phyloP scores from a whole-genome alignment of 2,888 invertebrate species.

The Lasioglossum lativentre region DNA sequence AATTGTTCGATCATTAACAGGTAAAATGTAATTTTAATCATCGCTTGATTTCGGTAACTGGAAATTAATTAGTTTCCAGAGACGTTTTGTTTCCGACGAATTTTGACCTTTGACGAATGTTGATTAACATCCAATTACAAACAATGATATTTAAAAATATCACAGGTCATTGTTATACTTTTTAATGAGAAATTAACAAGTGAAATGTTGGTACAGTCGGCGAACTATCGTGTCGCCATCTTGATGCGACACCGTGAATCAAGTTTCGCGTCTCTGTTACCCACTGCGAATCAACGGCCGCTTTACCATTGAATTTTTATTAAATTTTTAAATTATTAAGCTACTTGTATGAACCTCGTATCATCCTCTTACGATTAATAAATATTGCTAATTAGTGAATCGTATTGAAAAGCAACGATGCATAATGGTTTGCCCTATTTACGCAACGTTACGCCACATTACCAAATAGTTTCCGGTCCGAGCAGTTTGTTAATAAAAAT shows the following conservation, averaged over 20 bases:
- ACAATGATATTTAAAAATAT: not conserved
- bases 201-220: slow-evolving; percentile 29
- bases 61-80: not conserved
- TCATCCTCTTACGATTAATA: not conserved
- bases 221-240: slow-evolving; percentile 34
- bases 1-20: not conserved
- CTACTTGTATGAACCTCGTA: not conserved
- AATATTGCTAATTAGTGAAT: not conserved
- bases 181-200: slow-evolving; percentile 32
- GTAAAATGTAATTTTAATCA: not conserved
- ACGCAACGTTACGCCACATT: not conserved
- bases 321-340: not conserved
- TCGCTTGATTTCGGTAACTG: not conserved
- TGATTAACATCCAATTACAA: not conserved
- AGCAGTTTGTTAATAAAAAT: not conserved
- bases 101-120: not conserved
- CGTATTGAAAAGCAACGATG: not conserved
- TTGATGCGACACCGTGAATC: not conserved
- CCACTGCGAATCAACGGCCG: slow-evolving; percentile 21
- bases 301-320: not conserved
- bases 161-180: not conserved
- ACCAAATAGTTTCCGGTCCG: not conserved
- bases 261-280: slow-evolving; percentile 2
- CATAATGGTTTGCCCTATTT: not conserved
- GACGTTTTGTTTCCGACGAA: not conserved